Evolutionary conservation across 2,888 invertebrate genomes (phyloP).

Genomic region (Hyposoter dolosus): DNA sequence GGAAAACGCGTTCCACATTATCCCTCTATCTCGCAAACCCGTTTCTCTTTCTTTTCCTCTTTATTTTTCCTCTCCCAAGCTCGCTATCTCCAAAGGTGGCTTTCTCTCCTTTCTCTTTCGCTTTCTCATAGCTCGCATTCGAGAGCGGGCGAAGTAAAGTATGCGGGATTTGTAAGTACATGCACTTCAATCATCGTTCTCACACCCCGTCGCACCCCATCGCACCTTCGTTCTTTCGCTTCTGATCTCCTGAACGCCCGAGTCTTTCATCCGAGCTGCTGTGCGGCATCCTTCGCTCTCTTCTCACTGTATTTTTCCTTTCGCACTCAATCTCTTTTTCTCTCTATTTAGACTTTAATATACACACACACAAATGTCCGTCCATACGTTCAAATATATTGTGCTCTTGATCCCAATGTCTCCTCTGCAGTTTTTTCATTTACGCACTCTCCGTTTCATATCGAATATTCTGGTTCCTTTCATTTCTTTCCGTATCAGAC

Average conservation of each 20-base stretch:
- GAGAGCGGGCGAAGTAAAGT: constrained; percentile 74
- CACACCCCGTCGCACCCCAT: constrained; percentile 79
- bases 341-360: constrained; percentile 8
- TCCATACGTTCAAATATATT: constrained; percentile 4
- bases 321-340: constrained; percentile 56
- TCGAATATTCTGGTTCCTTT: background rate
- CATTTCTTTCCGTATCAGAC: background rate
- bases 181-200: constrained; percentile 83
- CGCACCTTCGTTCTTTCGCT: constrained; percentile 78
- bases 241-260: constrained; percentile 77
- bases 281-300: constrained; percentile 56
- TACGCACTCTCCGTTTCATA: background rate
- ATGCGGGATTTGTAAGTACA: constrained; percentile 78
- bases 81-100: constrained; percentile 24
- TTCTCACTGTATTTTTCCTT: constrained; percentile 60
- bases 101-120: constrained; percentile 49
- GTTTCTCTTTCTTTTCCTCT: constrained; percentile 3
- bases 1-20: constrained; percentile 50
- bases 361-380: background rate
- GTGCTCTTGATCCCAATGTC: constrained; percentile 9
- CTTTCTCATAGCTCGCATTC: constrained; percentile 69
- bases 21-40: constrained; percentile 20
- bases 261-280: constrained; percentile 76
- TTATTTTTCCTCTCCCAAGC: constrained; percentile 22
- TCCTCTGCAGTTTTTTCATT: constrained; percentile 9